Conservation (phyloP, 2,797 vertebrate species). For the Tenualosa ilisha region DNA sequence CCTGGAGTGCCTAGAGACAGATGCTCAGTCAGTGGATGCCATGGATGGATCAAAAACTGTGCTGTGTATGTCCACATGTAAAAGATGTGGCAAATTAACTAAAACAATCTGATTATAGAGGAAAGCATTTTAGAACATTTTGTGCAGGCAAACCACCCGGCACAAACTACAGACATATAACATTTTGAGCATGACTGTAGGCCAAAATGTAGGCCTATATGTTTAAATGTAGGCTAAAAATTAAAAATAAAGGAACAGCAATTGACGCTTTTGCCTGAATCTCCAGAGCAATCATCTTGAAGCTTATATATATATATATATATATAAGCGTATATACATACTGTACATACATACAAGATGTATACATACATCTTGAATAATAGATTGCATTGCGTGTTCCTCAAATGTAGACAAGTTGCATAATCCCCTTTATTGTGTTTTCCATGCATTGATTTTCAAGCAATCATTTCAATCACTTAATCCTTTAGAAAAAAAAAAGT, state of each 20-base stretch:
- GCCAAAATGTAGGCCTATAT: not conserved
- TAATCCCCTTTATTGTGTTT: not conserved
- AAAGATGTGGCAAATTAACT: not conserved
- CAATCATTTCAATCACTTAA: not conserved
- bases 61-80: not conserved
- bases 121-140: not conserved
- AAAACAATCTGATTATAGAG: not conserved
- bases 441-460: not conserved
- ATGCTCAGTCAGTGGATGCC: not conserved
- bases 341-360: too few relatives aligned
- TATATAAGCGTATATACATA: too few relatives aligned
- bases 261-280: not conserved
- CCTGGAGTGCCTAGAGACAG: not conserved
- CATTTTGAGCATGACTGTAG: not conserved
- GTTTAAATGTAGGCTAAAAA: too few relatives aligned
- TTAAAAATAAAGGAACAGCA: too few relatives aligned
- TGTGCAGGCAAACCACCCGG: not conserved
- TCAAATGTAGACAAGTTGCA: not conserved
- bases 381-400: not conserved
- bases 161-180: not conserved
- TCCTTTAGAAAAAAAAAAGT: not conserved
- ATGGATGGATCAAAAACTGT: not conserved
- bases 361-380: too few relatives aligned
- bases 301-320: too few relatives aligned
- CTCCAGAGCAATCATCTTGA: not conserved